A percentile compares a stretch with the other conserved stretches of the same genome.
These are phyloP conservation scores for Baryphthengus martii DNA, from an alignment of 2,113 vertebrate genomes.

Conservation along the genomic window DNA sequence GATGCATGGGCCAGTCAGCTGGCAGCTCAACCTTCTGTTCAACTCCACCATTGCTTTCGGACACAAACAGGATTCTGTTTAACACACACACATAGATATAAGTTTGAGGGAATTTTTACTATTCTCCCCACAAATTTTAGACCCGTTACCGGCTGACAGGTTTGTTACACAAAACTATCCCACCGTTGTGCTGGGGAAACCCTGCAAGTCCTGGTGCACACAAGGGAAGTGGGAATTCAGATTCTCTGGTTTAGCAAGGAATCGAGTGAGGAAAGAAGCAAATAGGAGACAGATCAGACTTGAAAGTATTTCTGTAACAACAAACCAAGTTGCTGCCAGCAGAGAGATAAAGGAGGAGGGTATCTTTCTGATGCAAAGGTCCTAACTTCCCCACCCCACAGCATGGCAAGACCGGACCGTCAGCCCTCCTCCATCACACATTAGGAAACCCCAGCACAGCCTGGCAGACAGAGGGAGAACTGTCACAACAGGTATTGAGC, in stretches of 20 bases:
- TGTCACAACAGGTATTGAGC: not conserved
- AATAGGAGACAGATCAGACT: not conserved
- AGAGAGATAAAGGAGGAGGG: not conserved
- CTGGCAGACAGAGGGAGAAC: not conserved
- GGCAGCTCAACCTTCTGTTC: not conserved
- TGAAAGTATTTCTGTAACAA: not conserved
- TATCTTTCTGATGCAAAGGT: not conserved
- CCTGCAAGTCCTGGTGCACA: not conserved
- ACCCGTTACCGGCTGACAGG: not conserved
- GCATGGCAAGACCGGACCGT: not conserved
- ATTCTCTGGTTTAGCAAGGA: not conserved
- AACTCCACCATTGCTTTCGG: not conserved
- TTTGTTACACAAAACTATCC: not conserved
- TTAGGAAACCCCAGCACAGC: not conserved
- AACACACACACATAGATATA: not conserved
- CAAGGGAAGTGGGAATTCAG: not conserved
- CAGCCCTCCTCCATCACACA: not conserved
- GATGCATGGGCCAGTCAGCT: not conserved
- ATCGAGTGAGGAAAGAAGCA: not conserved
- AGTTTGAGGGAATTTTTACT: not conserved
- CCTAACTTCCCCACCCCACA: not conserved
- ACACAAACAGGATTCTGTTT: not conserved
- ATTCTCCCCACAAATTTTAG: not conserved
- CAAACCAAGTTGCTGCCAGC: not conserved
- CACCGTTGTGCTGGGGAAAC: not conserved